Evolutionary conservation across 1,140 invertebrate species (phyloP).

Genomic region (Cydia splendana): DNA sequence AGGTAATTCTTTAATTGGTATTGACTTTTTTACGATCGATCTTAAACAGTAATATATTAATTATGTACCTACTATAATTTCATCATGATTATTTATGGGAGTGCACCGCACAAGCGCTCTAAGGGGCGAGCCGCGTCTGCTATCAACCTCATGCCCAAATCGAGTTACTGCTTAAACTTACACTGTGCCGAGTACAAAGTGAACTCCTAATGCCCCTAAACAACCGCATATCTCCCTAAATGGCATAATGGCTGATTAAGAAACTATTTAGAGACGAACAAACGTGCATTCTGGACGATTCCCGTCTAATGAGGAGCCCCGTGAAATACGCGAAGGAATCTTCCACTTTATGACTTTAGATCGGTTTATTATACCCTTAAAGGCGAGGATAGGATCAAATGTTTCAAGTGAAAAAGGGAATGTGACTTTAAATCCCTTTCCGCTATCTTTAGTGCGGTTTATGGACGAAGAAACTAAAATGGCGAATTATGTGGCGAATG

Average conservation of each 20-base stretch:
- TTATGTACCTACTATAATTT: no score
- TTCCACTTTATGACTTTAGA: conserved; percentile 11
- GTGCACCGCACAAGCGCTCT: no score
- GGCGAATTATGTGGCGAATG: not conserved
- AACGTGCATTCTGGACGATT: conserved; percentile 6
- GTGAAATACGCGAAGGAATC: conserved; percentile 14
- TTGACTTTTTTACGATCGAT: no score
- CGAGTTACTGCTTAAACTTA: not conserved
- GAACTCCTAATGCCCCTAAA: conserved; percentile 8
- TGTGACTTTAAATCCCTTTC: conserved; percentile 5
- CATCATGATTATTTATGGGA: no score
- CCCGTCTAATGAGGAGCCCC: not conserved
- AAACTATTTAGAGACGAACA: conserved; percentile 19
- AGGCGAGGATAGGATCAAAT: not conserved
- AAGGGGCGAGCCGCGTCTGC: no score
- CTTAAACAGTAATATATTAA: no score
- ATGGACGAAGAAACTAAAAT: conserved; percentile 3
- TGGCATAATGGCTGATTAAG: conserved; percentile 7
- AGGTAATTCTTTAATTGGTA: no score
- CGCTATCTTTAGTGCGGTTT: conserved; percentile 5
- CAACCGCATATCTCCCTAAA: conserved; percentile 21
- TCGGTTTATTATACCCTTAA: conserved; percentile 24
- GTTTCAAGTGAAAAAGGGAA: not conserved
- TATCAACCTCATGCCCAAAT: no score
- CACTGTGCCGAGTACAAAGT: not conserved